These are phyloP conservation scores for Acromyrmex heyeri DNA, from an alignment of 1,140 invertebrate genomes.

Conservation along the genomic window DNA sequence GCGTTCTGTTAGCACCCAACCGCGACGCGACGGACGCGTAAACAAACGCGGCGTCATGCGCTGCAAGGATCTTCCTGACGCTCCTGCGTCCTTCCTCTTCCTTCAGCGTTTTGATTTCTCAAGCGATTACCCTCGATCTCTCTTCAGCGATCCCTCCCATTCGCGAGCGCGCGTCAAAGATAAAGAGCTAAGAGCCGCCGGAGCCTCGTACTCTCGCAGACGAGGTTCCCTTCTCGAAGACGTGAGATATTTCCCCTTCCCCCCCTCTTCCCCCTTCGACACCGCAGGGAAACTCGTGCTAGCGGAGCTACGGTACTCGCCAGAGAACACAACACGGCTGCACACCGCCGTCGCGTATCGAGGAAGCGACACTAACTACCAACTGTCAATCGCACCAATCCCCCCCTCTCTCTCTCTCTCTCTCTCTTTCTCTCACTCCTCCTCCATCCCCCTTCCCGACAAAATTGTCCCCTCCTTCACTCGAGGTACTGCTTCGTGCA, in stretches of 20 bases:
- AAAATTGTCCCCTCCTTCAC: not conserved
- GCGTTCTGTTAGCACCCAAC: not conserved
- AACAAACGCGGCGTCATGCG: not conserved
- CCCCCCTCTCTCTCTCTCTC: not conserved
- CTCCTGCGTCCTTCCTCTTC: not conserved
- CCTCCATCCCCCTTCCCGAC: conserved; percentile 22
- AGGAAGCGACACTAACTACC: conserved; percentile 66
- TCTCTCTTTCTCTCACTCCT: not conserved
- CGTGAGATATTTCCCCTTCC: not conserved
- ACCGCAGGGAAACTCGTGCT: not conserved
- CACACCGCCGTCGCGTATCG: conserved; percentile 49
- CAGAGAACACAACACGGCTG: not conserved
- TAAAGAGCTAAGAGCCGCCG: not conserved
- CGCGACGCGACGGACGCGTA: not conserved
- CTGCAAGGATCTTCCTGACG: not conserved
- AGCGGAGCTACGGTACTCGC: not conserved
- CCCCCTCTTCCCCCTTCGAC: too few relatives aligned
- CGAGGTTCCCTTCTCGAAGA: conserved; percentile 21
- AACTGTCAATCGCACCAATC: conserved; percentile 64
- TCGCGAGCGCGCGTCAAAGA: conserved; percentile 29
- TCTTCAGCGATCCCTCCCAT: not conserved
- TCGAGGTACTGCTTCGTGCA: not conserved
- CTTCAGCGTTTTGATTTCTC: not conserved
- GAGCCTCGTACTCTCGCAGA: not conserved
- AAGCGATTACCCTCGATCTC: conserved; percentile 15